Conservation (phyloP, 1,140 invertebrate species). For the Potamilus streckersoni region DNA sequence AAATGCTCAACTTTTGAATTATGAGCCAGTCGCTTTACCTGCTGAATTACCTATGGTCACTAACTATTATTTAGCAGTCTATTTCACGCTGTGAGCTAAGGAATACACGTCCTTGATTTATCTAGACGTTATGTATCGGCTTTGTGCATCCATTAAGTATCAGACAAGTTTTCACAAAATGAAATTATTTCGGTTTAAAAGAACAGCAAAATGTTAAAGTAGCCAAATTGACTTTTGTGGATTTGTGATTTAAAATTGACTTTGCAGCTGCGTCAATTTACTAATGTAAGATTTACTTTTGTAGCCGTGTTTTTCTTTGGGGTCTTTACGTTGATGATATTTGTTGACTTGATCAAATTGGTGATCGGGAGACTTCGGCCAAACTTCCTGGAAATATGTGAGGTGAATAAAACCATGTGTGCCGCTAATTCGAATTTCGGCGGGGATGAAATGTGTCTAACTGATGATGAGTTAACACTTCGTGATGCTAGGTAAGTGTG, state of each 20-base stretch:
- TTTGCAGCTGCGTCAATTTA: conserved; percentile 45
- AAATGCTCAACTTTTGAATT: no score
- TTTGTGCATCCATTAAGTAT: no score
- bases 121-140: no score
- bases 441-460: conserved; percentile 48
- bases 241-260: conserved; percentile 31
- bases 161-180: no score
- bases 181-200: no score
- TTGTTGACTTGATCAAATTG: conserved; percentile 59
- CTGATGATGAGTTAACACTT: conserved; percentile 39
- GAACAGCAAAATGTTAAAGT: no score
- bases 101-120: no score
- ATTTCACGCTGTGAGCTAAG: no score
- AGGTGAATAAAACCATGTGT: conserved; percentile 46
- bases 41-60: no score
- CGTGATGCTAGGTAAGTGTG: conserved; percentile 55
- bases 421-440: conserved; percentile 29
- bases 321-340: conserved; percentile 53
- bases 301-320: conserved; percentile 61
- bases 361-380: conserved; percentile 57
- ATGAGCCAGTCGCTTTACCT: no score
- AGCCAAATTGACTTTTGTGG: conserved; percentile 26
- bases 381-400: conserved; percentile 58
- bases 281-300: not conserved
- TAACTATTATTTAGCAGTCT: no score